Evolutionary conservation across 2,888 invertebrate species (phyloP), one percentile per base, ranked within the genome.

Genomic region (Nipponacmea schrenckii): DNA sequence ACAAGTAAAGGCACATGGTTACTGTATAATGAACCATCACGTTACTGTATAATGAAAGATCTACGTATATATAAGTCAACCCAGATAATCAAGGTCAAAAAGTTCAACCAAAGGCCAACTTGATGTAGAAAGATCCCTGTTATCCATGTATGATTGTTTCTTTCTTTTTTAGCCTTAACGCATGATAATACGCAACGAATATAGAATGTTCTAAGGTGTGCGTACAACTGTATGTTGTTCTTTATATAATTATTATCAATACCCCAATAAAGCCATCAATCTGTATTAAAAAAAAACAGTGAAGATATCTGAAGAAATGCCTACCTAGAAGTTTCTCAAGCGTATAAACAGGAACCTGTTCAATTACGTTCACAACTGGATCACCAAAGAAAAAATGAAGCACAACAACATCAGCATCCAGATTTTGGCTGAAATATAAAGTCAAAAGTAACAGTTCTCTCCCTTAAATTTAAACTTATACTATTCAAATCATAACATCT

Each of bases 351-450:
- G 78, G 75, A 39, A 78, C 74, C 65, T 78, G 78, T 63, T 72
- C 68, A 26, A 78, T 78, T 2, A 72, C 74, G n/a, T 70, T 74
- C 44, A 78, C 78, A 15, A 78, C 71, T 7, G 78, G 78, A 62
- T 76, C 77, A 14, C 76, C 69, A 67, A 70, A 77, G 65, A 71
- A 77, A 26, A 77, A 45, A 62, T 77, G 77, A 7, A 77, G 24
- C 8, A 69, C 74, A 2, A 70, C 73, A n/a, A 76, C 45, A 17
- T 63, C 68, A 20, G 62, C 39, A 39, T 64, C 67, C 14, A 71
- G 45, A 44, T 56, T 45, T 14, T 63, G 45, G 5, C 70, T 72
- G 65, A 45, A 26, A 39, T n/a, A 50, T 48, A 63, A 50, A 20
- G 24, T 15, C 7, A 39, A n/a, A 39, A 8, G 10, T 39, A 39